Base-by-base conservation (phyloP, 2,888 invertebrate species). In the Stomorhina lunata region DNA sequence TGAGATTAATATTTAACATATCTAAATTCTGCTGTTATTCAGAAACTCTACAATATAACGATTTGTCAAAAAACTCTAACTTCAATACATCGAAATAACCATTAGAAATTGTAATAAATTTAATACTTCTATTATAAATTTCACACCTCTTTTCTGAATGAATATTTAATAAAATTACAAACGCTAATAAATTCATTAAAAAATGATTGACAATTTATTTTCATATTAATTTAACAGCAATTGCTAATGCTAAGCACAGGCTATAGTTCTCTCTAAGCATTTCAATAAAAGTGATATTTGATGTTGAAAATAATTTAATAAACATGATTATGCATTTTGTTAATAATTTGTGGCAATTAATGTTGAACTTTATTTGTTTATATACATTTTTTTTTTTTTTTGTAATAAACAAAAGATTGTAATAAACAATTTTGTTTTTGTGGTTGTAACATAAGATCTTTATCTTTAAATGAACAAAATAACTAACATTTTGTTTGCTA, bases 271-370 rank as follows among this genome's bases (percentile, higher is more conserved):
- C 9, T 34, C 43, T 32, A n/a, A n/a, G n/a, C n/a, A 69, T 37
- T 10, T 12, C n/a, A 69, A 43, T 34, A n/a, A n/a, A n/a, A 20
- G 6, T 59, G 59, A 40, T 57, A 45, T 55, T 57, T 45, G 6
- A 29, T 65, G 17, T n/a, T 55, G 43, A 22, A 34, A 57, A n/a
- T 57, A 61, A 9, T 48, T 63, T 63, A 29, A 71, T 55, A 9
- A 37, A 48, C 53, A 78, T 71, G 71, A 57, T 57, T 66, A 37
- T 66, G 57, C 57, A 48, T 59, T 59, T 63, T 65, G 34, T 55
- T 57, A 17, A 29, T 71, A 65, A 78, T 71, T 71, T 78, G 71
- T 78, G 22, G 68, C 68, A 77, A 68, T 68, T 77, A 59, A 32
- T 29, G 48, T 50, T 68, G 55, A 78, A 65, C 45, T 71, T 78